phyloP scores from a whole-genome alignment of 2,888 invertebrate species.

The Sepiola atlantica region DNA sequence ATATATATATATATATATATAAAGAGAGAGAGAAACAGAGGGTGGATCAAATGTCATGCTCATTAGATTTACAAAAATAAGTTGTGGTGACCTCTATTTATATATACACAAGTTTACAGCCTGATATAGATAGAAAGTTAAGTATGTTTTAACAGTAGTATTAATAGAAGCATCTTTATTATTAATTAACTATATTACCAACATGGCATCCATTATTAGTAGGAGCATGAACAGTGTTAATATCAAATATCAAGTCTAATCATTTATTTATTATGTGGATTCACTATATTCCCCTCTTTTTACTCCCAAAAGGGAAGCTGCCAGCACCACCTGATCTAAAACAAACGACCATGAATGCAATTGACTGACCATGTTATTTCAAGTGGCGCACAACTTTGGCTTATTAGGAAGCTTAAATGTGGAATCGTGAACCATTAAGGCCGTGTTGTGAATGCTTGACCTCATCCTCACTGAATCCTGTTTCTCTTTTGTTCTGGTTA shows the following conservation, averaged over 20 bases:
- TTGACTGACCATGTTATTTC: neutral
- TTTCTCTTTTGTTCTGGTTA: neutral
- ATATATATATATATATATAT: too few relatives aligned
- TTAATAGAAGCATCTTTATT: too few relatives aligned
- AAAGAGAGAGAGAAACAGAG: too few relatives aligned
- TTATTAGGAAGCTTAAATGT: conserved; percentile 14
- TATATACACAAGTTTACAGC: too few relatives aligned
- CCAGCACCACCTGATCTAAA: neutral
- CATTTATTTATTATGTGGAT: neutral
- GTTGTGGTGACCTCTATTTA: too few relatives aligned
- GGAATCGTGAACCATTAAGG: neutral
- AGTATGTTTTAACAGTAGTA: too few relatives aligned
- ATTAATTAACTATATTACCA: too few relatives aligned
- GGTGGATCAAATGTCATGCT: too few relatives aligned
- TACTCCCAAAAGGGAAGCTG: neutral
- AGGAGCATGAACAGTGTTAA: neutral
- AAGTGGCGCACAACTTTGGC: neutral
- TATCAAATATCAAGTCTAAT: neutral
- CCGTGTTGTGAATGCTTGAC: neutral
- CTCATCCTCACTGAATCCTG: neutral
- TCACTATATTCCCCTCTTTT: neutral
- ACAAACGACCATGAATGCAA: neutral
- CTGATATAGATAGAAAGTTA: too few relatives aligned
- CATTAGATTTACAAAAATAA: too few relatives aligned
- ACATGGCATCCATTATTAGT: neutral